A percentile compares a stretch with the other conserved stretches of the same genome.
Evolutionary conservation across 2,888 invertebrate species (phyloP).

Genomic region (Melinaea marsaeus): DNA sequence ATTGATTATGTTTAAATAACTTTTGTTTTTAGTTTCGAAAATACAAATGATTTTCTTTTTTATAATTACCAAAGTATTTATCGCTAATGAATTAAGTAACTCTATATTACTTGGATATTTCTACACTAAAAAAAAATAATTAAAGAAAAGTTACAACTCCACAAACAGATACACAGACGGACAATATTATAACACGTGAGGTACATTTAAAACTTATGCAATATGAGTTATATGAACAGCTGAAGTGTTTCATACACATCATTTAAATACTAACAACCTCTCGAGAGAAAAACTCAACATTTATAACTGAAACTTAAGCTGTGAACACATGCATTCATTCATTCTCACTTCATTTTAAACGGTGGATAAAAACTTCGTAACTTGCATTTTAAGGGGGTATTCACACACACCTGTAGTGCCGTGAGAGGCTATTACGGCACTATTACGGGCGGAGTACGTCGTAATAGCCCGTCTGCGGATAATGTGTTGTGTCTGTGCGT

Average conservation of each 20-base stretch:
- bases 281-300: slow-evolving; percentile 4
- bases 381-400: slow-evolving; percentile 39
- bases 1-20: too few relatives aligned
- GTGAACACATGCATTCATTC: slow-evolving; percentile 19
- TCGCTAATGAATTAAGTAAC: too few relatives aligned
- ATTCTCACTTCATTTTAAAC: slow-evolving; percentile 25
- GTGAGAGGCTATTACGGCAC: slow-evolving; percentile 44
- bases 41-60: too few relatives aligned
- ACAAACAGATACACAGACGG: too few relatives aligned
- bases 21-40: too few relatives aligned
- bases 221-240: slow-evolving; percentile 1
- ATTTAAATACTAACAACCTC: slow-evolving; percentile 14
- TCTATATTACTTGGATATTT: too few relatives aligned
- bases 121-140: too few relatives aligned
- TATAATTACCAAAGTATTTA: too few relatives aligned
- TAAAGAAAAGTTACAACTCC: too few relatives aligned
- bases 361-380: slow-evolving; percentile 28
- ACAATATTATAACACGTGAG: too few relatives aligned
- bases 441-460: slow-evolving; percentile 39
- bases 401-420: slow-evolving; percentile 45
- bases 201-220: too few relatives aligned
- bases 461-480: slow-evolving; percentile 41
- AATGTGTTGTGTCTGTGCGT: slow-evolving; percentile 40
- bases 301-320: slow-evolving; percentile 9
- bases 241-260: slow-evolving; percentile 13